Conservation (phyloP, 2,797 vertebrate genomes). For the Choloepus didactylus region DNA sequence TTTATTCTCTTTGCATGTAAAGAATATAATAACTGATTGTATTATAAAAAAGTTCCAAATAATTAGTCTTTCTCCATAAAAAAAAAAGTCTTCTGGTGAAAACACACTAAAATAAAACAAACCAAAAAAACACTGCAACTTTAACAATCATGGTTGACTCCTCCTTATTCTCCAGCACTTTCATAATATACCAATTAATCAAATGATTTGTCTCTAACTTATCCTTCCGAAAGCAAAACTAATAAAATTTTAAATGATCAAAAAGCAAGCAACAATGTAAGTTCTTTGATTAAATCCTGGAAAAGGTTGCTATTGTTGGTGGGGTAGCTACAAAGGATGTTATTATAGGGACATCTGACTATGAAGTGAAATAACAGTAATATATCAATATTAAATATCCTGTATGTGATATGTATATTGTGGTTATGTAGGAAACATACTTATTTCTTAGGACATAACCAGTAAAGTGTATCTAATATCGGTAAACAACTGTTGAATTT, state of each 20-base stretch:
- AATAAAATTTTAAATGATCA: slow-evolving; percentile 49
- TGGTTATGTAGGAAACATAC: not conserved
- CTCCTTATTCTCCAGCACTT: not conserved
- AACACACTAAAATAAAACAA: not conserved
- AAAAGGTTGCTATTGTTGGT: not conserved
- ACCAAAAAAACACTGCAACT: not conserved
- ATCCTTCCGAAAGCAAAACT: slow-evolving; percentile 15
- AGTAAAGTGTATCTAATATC: slow-evolving; percentile 13
- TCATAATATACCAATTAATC: not conserved
- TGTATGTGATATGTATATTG: slow-evolving; percentile 14
- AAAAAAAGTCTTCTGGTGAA: slow-evolving; percentile 10
- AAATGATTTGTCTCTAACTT: slow-evolving; percentile 36
- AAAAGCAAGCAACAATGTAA: slow-evolving; percentile 19
- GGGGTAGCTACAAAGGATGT: not conserved
- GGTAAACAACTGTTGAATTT: slow-evolving; percentile 48
- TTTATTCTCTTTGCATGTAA: slow-evolving; percentile 34
- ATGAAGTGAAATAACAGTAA: not conserved
- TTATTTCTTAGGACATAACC: not conserved
- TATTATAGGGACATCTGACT: not conserved
- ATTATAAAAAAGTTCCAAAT: slow-evolving; percentile 28
- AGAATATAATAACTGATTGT: not conserved
- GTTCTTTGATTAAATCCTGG: not conserved
- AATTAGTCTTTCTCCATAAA: slow-evolving; percentile 26
- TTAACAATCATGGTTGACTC: slow-evolving; percentile 23
- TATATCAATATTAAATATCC: not conserved